These are phyloP conservation scores for Sturnus vulgaris DNA, from an alignment of 2,113 vertebrate species.

Conservation along the genomic window DNA sequence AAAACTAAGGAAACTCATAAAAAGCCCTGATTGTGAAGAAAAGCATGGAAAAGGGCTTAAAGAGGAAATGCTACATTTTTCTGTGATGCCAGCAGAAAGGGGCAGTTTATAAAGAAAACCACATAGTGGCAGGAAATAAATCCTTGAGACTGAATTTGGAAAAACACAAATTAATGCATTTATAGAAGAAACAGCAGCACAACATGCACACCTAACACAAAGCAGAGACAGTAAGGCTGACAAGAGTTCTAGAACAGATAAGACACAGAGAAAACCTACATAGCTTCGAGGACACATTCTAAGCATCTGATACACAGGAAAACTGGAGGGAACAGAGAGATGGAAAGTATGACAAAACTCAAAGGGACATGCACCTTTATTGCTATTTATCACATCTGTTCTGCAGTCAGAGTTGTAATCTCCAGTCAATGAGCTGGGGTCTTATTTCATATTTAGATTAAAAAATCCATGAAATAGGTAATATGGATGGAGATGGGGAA, in stretches of 20 bases:
- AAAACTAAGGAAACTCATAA: constrained; percentile 40
- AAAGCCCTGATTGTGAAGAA: constrained; percentile 24
- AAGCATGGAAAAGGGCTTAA: not conserved
- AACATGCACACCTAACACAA: not conserved
- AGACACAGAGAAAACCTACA: not conserved
- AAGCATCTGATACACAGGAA: not conserved
- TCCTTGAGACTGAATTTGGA: not conserved
- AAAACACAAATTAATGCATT: constrained; percentile 22
- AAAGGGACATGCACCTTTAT: not conserved
- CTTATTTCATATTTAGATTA: not conserved
- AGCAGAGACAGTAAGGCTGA: not conserved
- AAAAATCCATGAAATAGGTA: not conserved
- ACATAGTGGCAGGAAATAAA: not conserved
- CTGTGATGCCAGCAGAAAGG: not conserved
- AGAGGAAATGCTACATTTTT: not conserved
- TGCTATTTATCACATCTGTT: not conserved
- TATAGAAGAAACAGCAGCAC: not conserved
- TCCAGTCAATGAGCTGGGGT: not conserved
- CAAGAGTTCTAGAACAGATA: not conserved
- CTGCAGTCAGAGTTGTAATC: not conserved
- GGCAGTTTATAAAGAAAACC: not conserved
- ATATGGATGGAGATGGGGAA: not conserved
- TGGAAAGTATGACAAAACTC: not conserved
- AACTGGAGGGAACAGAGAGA: not conserved
- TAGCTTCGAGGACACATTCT: not conserved